Evolutionary conservation across 2,888 invertebrate species (phyloP).

Genomic region (Hyposoter didymator): DNA sequence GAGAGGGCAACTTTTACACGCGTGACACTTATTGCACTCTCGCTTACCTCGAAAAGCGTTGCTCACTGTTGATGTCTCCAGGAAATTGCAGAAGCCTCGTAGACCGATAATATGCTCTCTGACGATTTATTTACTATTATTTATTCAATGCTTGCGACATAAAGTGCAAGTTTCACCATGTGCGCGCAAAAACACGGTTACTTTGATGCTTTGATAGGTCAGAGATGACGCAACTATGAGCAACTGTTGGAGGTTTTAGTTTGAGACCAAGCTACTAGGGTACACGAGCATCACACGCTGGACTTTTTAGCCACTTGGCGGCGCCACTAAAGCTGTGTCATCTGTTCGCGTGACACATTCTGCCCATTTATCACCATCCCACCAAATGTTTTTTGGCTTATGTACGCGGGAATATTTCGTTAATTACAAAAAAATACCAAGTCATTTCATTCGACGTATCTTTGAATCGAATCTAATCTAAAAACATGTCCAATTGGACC

Average conservation of each 20-base stretch:
- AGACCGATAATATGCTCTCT: conserved; percentile 13
- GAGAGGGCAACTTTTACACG: conserved; percentile 13
- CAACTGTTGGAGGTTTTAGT: conserved; percentile 43
- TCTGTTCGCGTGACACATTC: background rate
- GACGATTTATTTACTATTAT: conserved; percentile 23
- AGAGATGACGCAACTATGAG: conserved; percentile 74
- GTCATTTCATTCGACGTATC: background rate
- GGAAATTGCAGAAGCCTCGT: background rate
- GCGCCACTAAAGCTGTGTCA: conserved; percentile 4
- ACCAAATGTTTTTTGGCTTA: background rate
- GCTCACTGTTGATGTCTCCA: conserved; percentile 55
- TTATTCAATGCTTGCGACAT: background rate
- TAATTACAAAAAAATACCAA: background rate
- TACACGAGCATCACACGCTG: background rate
- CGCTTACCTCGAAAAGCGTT: conserved; percentile 41
- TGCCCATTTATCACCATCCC: background rate
- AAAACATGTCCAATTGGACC: background rate
- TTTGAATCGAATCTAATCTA: background rate
- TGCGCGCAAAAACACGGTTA: conserved; percentile 62
- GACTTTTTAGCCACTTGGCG: conserved; percentile 6
- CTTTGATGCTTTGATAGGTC: conserved; percentile 70
- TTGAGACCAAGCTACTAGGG: background rate
- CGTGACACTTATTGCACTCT: conserved; percentile 53
- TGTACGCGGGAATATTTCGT: background rate
- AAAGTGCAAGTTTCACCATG: conserved; percentile 63